phyloP scores from a whole-genome alignment of 1,140 invertebrate genomes.

The Aphis gossypii region DNA sequence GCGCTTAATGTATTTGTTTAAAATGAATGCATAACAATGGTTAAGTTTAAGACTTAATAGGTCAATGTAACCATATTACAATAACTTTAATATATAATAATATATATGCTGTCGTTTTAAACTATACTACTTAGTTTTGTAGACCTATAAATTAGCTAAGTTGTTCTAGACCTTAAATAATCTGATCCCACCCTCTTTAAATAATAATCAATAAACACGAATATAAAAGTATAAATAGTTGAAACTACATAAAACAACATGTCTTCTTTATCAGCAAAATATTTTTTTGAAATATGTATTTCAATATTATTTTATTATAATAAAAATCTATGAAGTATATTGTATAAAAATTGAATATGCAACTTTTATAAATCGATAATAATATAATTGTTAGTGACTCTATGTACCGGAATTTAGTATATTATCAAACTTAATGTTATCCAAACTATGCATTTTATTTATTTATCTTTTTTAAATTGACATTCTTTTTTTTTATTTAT shows the following conservation, averaged over 20 bases:
- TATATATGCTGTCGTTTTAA: neutral
- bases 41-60: slow-evolving; percentile 1
- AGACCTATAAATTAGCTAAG: neutral
- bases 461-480: neutral
- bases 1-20: neutral
- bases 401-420: neutral
- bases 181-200: neutral
- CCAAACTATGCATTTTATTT: neutral
- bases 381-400: neutral
- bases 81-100: too few relatives aligned
- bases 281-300: neutral
- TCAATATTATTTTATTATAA: neutral
- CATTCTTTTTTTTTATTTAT: neutral
- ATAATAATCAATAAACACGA: neutral
- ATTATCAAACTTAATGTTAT: neutral
- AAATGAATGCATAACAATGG: neutral
- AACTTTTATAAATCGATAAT: neutral
- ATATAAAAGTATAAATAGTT: neutral
- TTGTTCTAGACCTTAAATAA: neutral
- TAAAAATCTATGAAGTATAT: neutral
- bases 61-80: neutral
- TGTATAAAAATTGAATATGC: neutral
- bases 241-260: neutral
- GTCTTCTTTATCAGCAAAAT: neutral
- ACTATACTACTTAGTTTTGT: neutral